Conservation (phyloP, 2,113 vertebrate genomes). For the Centropus unirufus region DNA sequence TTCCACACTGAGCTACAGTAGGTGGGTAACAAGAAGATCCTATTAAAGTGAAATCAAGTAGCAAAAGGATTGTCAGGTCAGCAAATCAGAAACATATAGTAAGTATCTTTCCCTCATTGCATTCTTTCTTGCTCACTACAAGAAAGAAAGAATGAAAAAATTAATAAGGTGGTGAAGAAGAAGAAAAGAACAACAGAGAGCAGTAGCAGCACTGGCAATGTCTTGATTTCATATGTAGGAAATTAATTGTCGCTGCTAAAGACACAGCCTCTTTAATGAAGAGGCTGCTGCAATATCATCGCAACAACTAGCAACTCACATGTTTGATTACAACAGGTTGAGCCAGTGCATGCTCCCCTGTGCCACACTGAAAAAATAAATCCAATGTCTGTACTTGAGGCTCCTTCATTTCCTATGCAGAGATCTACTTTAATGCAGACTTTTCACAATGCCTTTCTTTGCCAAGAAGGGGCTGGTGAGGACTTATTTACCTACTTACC, state of each 20-base stretch:
- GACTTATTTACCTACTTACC: slow-evolving; percentile 38
- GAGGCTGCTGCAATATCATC: slow-evolving; percentile 82
- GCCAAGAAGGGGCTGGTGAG: neutral
- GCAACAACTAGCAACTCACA: slow-evolving; percentile 78
- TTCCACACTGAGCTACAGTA: neutral
- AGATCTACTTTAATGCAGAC: neutral
- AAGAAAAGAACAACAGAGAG: neutral
- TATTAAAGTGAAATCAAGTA: slow-evolving; percentile 53
- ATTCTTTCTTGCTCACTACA: neutral
- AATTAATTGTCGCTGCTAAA: slow-evolving; percentile 52
- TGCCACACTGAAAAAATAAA: slow-evolving; percentile 65
- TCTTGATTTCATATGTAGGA: neutral
- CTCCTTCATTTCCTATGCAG: slow-evolving; percentile 11
- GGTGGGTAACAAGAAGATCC: slow-evolving; percentile 42
- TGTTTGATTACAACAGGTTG: slow-evolving; percentile 80
- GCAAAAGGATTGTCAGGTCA: slow-evolving; percentile 40
- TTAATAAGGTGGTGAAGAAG: neutral
- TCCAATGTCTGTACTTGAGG: slow-evolving; percentile 26
- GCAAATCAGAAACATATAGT: slow-evolving; percentile 3
- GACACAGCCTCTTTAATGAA: slow-evolving; percentile 64
- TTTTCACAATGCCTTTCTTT: neutral
- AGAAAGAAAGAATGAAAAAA: neutral
- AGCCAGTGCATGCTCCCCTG: slow-evolving; percentile 75
- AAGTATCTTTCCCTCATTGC: neutral
- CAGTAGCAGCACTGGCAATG: neutral